Percentiles rank a stretch among this genome's conserved stretches.
phyloP scores from a whole-genome alignment of 2,113 vertebrate genomes.

The Zosterops japonicus region DNA sequence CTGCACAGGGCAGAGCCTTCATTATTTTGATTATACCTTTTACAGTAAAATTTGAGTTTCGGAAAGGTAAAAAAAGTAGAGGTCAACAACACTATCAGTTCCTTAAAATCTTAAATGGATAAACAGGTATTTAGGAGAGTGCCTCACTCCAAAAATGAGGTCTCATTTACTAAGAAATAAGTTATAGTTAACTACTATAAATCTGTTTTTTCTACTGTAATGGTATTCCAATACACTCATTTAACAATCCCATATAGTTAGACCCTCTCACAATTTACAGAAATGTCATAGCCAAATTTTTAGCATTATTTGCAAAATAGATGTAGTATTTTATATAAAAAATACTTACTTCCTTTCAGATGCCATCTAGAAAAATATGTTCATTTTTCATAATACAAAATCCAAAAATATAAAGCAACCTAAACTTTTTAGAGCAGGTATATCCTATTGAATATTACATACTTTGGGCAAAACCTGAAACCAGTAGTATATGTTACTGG shows the following conservation, averaged over 20 bases:
- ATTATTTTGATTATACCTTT: neutral
- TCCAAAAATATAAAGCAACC: neutral
- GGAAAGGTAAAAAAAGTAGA: neutral
- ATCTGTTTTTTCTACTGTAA: neutral
- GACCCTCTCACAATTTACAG: neutral
- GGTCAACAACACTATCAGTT: neutral
- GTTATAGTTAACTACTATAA: neutral
- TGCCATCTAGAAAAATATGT: neutral
- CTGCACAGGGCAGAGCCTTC: neutral
- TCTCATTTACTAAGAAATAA: neutral
- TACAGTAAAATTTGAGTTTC: slow-evolving; percentile 5
- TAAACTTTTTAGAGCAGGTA: neutral
- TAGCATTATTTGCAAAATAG: neutral
- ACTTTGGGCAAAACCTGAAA: neutral
- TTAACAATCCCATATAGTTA: neutral
- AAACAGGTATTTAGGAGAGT: neutral
- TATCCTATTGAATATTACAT: neutral
- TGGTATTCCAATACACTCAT: neutral
- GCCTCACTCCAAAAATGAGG: neutral
- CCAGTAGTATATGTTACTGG: neutral
- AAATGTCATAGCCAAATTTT: neutral
- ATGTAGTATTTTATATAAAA: neutral
- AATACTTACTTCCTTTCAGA: neutral
- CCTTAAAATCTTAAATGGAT: neutral
- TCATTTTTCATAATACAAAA: neutral